Conservation (phyloP, 37 sponge, comb jelly and placozoan genomes). For the Chondrilla cf. caribensis region DNA sequence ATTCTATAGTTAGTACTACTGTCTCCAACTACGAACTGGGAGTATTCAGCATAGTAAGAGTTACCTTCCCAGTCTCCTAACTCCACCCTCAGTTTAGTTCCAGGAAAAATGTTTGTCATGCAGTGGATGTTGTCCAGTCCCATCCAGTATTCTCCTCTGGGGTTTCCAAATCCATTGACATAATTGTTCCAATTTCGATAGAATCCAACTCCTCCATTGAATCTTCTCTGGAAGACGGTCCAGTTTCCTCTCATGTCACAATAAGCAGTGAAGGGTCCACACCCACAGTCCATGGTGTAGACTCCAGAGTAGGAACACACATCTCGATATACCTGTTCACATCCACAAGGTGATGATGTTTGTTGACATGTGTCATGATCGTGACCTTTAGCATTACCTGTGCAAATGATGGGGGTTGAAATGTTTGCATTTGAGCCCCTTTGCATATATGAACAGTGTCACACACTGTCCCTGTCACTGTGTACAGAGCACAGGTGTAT, state of each 20-base stretch:
- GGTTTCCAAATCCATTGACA: constrained; percentile 7
- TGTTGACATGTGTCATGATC: background rate
- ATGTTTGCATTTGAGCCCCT: too few relatives aligned
- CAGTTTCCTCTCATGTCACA: constrained; percentile 19
- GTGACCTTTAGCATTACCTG: background rate
- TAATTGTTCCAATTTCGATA: constrained; percentile 15
- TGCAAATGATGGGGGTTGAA: too few relatives aligned
- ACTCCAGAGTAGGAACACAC: background rate
- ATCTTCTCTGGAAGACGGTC: constrained; percentile 29
- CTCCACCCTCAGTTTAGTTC: constrained; percentile 8
- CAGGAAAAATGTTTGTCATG: background rate
- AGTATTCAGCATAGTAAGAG: constrained; percentile 8
- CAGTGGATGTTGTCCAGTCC: constrained; percentile 13
- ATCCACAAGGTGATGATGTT: background rate
- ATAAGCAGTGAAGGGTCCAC: constrained; percentile 4
- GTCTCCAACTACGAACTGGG: constrained; percentile 17
- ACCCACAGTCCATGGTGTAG: constrained; percentile 15
- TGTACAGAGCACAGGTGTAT: too few relatives aligned
- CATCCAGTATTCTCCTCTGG: constrained; percentile 9
- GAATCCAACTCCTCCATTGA: background rate
- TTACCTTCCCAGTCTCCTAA: background rate
- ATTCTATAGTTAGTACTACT: background rate
- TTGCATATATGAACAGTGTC: too few relatives aligned
- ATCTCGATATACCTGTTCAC: background rate
- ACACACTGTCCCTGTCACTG: too few relatives aligned